These are phyloP conservation scores for Drosophila neoperkinsi DNA, from an alignment of 2,888 invertebrate genomes.

Conservation along the genomic window DNA sequence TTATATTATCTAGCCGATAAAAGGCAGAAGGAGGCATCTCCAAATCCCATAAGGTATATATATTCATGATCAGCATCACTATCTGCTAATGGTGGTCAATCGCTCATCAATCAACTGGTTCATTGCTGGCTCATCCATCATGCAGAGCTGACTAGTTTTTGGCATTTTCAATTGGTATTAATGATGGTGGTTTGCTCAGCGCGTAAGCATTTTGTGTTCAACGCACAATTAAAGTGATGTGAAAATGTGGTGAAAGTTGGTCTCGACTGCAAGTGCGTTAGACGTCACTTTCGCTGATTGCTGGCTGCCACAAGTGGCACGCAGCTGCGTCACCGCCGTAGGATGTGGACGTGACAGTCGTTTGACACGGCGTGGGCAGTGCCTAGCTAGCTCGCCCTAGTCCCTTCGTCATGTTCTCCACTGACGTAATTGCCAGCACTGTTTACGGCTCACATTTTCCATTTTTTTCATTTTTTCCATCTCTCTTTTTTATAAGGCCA, in stretches of 20 bases:
- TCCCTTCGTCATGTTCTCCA: slow-evolving; percentile 11
- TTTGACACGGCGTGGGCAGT: slow-evolving; percentile 29
- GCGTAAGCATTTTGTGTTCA: background rate
- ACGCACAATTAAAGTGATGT: background rate
- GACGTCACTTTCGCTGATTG: slow-evolving; percentile 44
- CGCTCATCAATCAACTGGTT: background rate
- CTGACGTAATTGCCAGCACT: slow-evolving; percentile 35
- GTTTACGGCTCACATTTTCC: background rate
- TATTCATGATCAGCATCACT: background rate
- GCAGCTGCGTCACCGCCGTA: slow-evolving; percentile 32
- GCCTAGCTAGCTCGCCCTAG: slow-evolving; percentile 5
- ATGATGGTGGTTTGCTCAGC: background rate
- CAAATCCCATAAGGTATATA: too few species aligned
- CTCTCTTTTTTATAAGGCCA: slow-evolving; percentile 13
- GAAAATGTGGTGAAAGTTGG: slow-evolving; percentile 3
- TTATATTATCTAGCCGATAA: background rate
- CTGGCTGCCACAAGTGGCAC: slow-evolving; percentile 8
- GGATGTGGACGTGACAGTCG: slow-evolving; percentile 15
- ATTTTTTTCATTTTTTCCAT: background rate
- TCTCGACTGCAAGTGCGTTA: background rate
- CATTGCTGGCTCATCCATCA: background rate
- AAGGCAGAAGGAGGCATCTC: background rate
- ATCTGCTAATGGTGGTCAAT: background rate
- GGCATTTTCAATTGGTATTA: slow-evolving; percentile 1
- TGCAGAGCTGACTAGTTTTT: background rate